Evolutionary conservation across 2,888 invertebrate species (phyloP).

Genomic region (Tenthredo amoena): DNA sequence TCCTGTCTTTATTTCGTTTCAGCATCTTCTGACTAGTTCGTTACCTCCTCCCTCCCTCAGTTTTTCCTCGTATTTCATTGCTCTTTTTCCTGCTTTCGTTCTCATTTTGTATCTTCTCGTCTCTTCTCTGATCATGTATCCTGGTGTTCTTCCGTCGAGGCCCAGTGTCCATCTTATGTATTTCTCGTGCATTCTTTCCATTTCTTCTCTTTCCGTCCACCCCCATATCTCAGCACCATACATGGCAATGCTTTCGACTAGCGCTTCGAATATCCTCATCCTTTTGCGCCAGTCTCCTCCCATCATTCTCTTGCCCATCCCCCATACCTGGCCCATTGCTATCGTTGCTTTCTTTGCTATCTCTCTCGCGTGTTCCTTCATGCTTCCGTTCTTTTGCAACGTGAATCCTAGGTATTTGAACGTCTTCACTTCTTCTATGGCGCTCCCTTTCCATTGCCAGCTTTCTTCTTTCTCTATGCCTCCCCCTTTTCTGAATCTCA

Average conservation of each 20-base stretch:
- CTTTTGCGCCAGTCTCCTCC: slow-evolving; percentile 10
- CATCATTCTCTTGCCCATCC: slow-evolving; percentile 47
- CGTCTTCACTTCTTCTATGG: slow-evolving; percentile 53
- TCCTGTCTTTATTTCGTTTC: neutral
- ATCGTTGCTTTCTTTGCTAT: slow-evolving; percentile 45
- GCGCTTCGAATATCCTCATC: slow-evolving; percentile 31
- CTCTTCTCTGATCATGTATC: slow-evolving; percentile 48
- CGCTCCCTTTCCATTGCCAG: slow-evolving; percentile 31
- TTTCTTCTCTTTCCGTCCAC: slow-evolving; percentile 22
- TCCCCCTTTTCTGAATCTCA: slow-evolving; percentile 52
- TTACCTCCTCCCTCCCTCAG: neutral
- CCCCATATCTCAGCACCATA: slow-evolving; percentile 52
- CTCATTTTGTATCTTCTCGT: slow-evolving; percentile 43
- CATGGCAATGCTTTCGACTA: slow-evolving; percentile 25
- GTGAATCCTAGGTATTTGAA: slow-evolving; percentile 53
- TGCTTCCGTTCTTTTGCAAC: neutral
- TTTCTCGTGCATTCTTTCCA: slow-evolving; percentile 28
- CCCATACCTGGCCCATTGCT: slow-evolving; percentile 43
- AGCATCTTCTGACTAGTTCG: neutral
- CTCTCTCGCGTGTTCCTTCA: slow-evolving; percentile 24
- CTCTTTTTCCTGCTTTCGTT: slow-evolving; percentile 16
- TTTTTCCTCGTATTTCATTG: neutral
- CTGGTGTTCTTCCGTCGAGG: neutral
- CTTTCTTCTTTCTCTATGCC: slow-evolving; percentile 18
- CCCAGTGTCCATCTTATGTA: slow-evolving; percentile 53